Conservation (phyloP, 1,140 invertebrate genomes). For the Uloborus diversus region DNA sequence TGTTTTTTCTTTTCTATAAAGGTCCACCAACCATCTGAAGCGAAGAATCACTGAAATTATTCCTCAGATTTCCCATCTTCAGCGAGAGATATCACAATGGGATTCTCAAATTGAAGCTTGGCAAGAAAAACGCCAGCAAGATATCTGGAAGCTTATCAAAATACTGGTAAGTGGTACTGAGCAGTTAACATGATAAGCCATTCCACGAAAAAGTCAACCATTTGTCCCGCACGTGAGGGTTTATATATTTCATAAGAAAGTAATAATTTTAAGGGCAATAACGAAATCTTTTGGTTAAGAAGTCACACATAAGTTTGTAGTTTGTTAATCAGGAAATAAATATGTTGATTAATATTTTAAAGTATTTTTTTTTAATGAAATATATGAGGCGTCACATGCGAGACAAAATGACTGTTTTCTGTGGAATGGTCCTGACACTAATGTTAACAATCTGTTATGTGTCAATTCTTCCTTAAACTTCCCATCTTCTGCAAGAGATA, state of each 20-base stretch:
- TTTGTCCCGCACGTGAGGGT: too few species aligned
- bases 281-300: too few species aligned
- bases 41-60: conserved; percentile 3
- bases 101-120: conserved; percentile 26
- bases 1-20: background rate
- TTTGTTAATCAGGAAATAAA: too few species aligned
- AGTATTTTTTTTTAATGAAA: too few species aligned
- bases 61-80: conserved; percentile 15
- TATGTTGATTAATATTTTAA: background rate
- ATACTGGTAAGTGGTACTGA: background rate
- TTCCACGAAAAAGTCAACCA: too few species aligned
- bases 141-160: conserved; percentile 28
- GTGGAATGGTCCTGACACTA: background rate
- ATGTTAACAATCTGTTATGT: background rate
- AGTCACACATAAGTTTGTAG: too few species aligned
- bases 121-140: conserved; percentile 14
- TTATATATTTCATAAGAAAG: too few species aligned
- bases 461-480: background rate
- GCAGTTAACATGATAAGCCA: too few species aligned
- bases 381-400: too few species aligned
- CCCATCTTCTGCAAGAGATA: conserved; percentile 21
- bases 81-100: conserved; percentile 34
- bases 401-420: too few species aligned
- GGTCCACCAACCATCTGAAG: conserved; percentile 25
- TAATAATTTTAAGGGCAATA: too few species aligned